Conservation (phyloP, 35 echinoderm and acorn worm species). For the Eucidaris tribuloides region DNA sequence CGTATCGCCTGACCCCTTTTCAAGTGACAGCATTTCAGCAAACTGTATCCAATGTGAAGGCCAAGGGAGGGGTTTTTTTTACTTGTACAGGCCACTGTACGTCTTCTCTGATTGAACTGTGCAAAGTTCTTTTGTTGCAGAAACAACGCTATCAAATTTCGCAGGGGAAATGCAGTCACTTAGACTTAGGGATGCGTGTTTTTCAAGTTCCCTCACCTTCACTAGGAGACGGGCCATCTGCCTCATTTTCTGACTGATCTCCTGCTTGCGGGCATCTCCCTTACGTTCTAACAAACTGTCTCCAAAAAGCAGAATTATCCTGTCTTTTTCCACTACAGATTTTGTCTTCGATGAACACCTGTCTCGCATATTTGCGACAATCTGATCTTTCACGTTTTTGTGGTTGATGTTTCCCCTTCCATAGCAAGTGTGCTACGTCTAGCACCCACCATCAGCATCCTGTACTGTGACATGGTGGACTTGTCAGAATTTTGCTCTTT, state of each 20-base stretch:
- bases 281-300: not conserved
- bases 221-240: not conserved
- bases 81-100: not conserved
- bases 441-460: not conserved
- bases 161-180: not conserved
- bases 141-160: conserved; percentile 7
- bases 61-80: conserved; percentile 7
- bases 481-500: not conserved
- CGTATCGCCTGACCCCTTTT: conserved; percentile 23
- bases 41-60: not conserved
- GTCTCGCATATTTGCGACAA: not conserved
- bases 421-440: not conserved
- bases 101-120: not conserved
- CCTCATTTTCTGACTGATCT: conserved; percentile 10
- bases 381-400: not conserved
- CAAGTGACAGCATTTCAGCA: conserved; percentile 21
- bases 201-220: not conserved
- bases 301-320: not conserved
- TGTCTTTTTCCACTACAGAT: not conserved
- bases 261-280: not conserved
- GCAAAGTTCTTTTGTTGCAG: conserved; percentile 15
- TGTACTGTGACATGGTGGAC: not conserved
- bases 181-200: not conserved
- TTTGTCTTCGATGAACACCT: not conserved
- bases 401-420: not conserved